These are phyloP conservation scores for Agapostemon virescens DNA, from an alignment of 2,888 invertebrate species.

Conservation along the genomic window DNA sequence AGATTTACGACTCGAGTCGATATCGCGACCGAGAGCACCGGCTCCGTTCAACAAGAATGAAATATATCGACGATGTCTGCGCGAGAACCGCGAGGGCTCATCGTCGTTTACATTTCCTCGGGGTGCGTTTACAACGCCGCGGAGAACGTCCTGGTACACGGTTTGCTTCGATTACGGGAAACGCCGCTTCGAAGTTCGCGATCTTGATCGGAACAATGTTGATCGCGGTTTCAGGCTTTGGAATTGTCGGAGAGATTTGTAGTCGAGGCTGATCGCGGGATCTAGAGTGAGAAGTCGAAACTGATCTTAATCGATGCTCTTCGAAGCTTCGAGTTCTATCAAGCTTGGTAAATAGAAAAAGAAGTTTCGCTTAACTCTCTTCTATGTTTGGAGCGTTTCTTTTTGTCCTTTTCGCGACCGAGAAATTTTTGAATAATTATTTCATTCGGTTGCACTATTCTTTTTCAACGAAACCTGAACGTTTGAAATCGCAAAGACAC, in stretches of 20 bases:
- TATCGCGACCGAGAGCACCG: conserved; percentile 2
- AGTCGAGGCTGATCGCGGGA: background rate
- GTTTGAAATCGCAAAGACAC: too few relatives aligned
- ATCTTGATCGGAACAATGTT: background rate
- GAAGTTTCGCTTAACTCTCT: too few relatives aligned
- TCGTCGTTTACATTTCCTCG: conserved; percentile 14
- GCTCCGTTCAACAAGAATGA: conserved; percentile 16
- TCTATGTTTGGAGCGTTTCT: background rate
- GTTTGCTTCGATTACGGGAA: background rate
- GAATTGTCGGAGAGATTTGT: background rate
- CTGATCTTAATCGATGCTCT: background rate
- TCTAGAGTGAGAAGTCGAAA: background rate
- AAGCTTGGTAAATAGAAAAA: background rate
- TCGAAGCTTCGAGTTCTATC: background rate
- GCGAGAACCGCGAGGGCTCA: background rate
- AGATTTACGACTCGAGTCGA: conserved; percentile 26
- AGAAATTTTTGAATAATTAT: too few relatives aligned
- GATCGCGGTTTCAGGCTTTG: background rate
- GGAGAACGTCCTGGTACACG: background rate
- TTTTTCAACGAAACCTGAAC: too few relatives aligned
- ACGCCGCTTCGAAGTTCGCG: background rate
- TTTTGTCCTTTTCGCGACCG: too few relatives aligned
- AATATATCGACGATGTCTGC: background rate
- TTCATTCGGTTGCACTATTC: too few relatives aligned
- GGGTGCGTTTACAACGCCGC: conserved; percentile 6